These are phyloP conservation scores for Phacellophora camtschatica DNA, from an alignment of 30 jellyfish, hydroid and myxozoan genomes.

Conservation along the genomic window DNA sequence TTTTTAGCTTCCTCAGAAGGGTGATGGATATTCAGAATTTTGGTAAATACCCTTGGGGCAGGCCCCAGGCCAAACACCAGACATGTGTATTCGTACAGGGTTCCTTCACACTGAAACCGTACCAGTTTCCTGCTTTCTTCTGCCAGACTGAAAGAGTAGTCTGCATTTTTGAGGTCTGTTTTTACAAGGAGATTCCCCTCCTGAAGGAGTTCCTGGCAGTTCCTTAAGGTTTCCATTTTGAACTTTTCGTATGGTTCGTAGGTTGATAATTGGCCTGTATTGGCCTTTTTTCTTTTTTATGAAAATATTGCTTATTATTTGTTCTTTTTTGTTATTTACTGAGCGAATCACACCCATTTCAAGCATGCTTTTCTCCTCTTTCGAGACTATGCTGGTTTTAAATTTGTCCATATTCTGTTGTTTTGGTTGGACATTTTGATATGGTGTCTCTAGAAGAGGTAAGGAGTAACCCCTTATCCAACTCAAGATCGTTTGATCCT, in stretches of 20 bases:
- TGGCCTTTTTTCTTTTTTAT: background rate
- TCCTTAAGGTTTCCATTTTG: background rate
- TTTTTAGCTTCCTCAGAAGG: background rate
- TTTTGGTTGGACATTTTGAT: background rate
- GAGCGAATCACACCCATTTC: constrained; percentile 26
- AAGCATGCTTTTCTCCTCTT: constrained; percentile 7
- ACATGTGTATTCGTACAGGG: background rate
- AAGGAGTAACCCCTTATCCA: constrained; percentile 9
- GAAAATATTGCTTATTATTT: constrained; percentile 11
- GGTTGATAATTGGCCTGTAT: background rate
- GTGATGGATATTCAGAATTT: background rate
- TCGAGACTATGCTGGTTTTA: background rate
- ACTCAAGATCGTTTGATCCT: background rate
- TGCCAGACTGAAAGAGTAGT: background rate
- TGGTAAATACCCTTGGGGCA: background rate
- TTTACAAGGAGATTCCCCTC: background rate
- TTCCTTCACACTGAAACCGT: background rate
- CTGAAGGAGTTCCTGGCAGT: background rate
- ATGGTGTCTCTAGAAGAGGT: constrained; percentile 5
- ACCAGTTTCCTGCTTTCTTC: background rate
- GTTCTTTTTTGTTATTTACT: background rate
- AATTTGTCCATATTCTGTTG: background rate
- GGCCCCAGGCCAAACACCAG: background rate
- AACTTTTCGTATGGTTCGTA: background rate
- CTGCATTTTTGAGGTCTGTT: background rate